phyloP scores from a whole-genome alignment of 2,113 vertebrate species.

The Agapornis roseicollis region DNA sequence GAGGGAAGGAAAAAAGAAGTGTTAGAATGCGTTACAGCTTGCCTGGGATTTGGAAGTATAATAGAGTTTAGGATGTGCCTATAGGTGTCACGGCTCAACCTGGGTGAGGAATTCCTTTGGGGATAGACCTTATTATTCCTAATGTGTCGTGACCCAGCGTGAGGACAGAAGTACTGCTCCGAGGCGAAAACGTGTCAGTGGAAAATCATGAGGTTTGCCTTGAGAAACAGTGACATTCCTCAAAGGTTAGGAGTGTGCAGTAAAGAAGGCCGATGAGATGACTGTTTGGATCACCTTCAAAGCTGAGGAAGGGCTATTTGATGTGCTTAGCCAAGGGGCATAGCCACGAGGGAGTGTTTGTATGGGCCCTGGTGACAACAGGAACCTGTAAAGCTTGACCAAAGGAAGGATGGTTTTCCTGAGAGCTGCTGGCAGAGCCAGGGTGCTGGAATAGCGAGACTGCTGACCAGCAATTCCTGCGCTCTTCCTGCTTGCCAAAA shows the following conservation, averaged over 20 bases:
- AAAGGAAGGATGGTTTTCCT: not conserved
- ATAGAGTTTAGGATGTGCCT: not conserved
- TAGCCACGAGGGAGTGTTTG: not conserved
- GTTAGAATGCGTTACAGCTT: slow-evolving; percentile 44
- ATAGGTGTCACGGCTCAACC: not conserved
- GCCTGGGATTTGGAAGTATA: not conserved
- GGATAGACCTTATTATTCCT: not conserved
- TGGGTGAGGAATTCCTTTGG: not conserved
- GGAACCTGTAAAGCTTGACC: not conserved
- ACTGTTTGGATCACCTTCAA: not conserved
- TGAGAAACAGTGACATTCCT: not conserved
- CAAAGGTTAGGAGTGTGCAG: not conserved
- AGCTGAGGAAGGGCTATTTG: not conserved
- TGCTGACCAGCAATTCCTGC: slow-evolving; percentile 34
- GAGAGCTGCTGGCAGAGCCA: not conserved
- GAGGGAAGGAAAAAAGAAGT: not conserved
- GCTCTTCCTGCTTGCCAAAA: not conserved
- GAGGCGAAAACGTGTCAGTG: not conserved
- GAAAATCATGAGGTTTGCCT: not conserved
- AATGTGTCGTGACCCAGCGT: not conserved
- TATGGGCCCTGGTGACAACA: not conserved
- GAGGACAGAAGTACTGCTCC: not conserved
- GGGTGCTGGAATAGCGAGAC: not conserved
- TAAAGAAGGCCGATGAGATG: not conserved
- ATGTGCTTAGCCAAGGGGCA: not conserved